Evolutionary conservation across 1,140 invertebrate species (phyloP).

Genomic region (Drosophila murphyi): DNA sequence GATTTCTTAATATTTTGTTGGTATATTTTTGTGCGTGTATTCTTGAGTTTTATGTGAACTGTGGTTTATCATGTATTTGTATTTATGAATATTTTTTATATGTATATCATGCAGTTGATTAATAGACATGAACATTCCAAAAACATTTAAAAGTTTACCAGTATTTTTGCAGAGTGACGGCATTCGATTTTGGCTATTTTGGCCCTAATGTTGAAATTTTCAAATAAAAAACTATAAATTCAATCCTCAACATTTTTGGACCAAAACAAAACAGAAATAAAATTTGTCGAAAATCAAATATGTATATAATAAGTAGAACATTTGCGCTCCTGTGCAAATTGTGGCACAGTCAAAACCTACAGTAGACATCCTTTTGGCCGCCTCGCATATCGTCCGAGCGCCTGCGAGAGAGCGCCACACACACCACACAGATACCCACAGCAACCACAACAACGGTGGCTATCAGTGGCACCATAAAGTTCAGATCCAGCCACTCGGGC

Average conservation of each 20-base stretch:
- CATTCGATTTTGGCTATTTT: slow-evolving; percentile 1
- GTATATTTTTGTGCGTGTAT: slow-evolving; percentile 70
- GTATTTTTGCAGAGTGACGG: slow-evolving; percentile 40
- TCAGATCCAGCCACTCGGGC: slow-evolving; percentile 93
- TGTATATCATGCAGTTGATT: slow-evolving; percentile 29
- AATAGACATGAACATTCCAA: slow-evolving; percentile 27
- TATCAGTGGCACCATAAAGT: slow-evolving; percentile 92
- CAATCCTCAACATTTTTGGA: slow-evolving; percentile 12
- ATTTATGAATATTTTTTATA: not conserved
- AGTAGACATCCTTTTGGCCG: slow-evolving; percentile 89
- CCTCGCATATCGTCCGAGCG: slow-evolving; percentile 92
- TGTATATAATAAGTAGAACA: slow-evolving; percentile 71
- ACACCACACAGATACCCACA: slow-evolving; percentile 94
- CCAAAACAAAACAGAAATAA: slow-evolving; percentile 59
- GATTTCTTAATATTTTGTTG: slow-evolving; percentile 54
- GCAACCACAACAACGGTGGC: slow-evolving; percentile 94
- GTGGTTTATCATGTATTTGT: not conserved
- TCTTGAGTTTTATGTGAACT: slow-evolving; percentile 16
- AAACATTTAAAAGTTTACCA: slow-evolving; percentile 25
- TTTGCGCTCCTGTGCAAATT: slow-evolving; percentile 44
- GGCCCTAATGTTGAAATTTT: slow-evolving; percentile 4
- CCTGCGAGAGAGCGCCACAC: slow-evolving; percentile 92
- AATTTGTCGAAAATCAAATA: slow-evolving; percentile 44
- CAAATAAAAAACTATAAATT: not conserved
- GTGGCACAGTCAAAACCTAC: slow-evolving; percentile 85